Base-by-base conservation (phyloP, 2,113 vertebrate genomes). In the Callipepla californica region DNA sequence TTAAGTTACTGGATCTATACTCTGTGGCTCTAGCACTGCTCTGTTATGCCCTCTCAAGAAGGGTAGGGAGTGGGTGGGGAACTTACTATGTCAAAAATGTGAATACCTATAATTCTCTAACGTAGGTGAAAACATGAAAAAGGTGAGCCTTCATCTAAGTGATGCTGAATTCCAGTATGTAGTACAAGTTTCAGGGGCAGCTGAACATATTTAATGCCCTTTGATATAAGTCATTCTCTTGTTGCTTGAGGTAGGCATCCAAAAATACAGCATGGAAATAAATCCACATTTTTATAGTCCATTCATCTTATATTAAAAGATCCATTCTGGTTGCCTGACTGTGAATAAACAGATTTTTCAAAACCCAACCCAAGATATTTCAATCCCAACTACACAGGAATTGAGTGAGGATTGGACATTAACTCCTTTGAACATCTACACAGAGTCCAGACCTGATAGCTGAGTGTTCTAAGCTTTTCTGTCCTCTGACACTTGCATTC, bases 1-100 rank as follows among this genome's bases (percentile, higher is more conserved):
- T 92, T 66, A 92, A 85, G 8, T 89, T 89, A 92, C 86, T 61
- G 93, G 72, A 90, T 84, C 69, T 55, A 86, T 47, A 67, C 90
- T 84, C 50, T 26, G n/a, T 69, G 47, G 47, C 80, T 84, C 86
- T 95, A 61, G 83, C 80, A 67, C 42, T 8, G 15, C 57, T 74
- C 42, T 93, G 61, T 93, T 92, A 61, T 68, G 78, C 74, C 84
- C n/a, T 83, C 45, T 80, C 73, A 13, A 90, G 9, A 42, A 95
- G 19, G 6, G 50, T 47, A 72, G 40, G 20, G 59, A 94, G 62
- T 87, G 48, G 53, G 51, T 91, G 34, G 47, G 28, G 53, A 94
- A 87, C 13, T 88, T 85, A 26, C 8, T 66, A 75, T 19, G 58
- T 47, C 79, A n/a, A 21, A 94, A 93, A 89, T 48, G 15, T 51